phyloP scores from a whole-genome alignment of 2,113 vertebrate species.

The Chloropsis cyanopogon region DNA sequence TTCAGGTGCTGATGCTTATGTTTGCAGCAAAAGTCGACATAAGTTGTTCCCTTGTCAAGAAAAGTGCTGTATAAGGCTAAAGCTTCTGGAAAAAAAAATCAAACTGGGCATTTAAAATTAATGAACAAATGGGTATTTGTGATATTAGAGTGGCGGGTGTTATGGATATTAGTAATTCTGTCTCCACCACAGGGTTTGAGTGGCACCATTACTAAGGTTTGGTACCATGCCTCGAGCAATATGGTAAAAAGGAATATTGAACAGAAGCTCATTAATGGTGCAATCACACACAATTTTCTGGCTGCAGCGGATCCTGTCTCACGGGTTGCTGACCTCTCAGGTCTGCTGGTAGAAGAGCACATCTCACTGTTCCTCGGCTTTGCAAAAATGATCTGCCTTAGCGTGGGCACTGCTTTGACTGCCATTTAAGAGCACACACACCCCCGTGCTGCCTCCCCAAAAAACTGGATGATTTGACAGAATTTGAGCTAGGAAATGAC shows the following conservation, averaged over 20 bases:
- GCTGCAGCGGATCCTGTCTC: background rate
- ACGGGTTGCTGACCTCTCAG: constrained; percentile 6
- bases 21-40: background rate
- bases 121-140: constrained; percentile 32
- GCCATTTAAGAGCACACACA: background rate
- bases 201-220: background rate
- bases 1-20: background rate
- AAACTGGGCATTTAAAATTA: constrained; percentile 36
- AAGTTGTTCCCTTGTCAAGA: background rate
- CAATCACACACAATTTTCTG: constrained; percentile 9
- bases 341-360: background rate
- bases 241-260: constrained; percentile 28
- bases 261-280: constrained; percentile 22
- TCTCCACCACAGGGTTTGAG: constrained; percentile 19
- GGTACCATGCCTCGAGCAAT: constrained; percentile 25
- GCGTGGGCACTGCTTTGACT: background rate
- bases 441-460: too few relatives aligned
- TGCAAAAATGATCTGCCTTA: background rate
- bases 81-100: background rate
- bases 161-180: constrained; percentile 1
- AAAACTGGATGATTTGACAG: background rate
- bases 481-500: background rate
- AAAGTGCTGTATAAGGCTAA: constrained; percentile 23
- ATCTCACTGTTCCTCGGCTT: background rate
- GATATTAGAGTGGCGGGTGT: background rate